Conservation (phyloP, 2,113 vertebrate genomes). For the Miniopterus natalensis region DNA sequence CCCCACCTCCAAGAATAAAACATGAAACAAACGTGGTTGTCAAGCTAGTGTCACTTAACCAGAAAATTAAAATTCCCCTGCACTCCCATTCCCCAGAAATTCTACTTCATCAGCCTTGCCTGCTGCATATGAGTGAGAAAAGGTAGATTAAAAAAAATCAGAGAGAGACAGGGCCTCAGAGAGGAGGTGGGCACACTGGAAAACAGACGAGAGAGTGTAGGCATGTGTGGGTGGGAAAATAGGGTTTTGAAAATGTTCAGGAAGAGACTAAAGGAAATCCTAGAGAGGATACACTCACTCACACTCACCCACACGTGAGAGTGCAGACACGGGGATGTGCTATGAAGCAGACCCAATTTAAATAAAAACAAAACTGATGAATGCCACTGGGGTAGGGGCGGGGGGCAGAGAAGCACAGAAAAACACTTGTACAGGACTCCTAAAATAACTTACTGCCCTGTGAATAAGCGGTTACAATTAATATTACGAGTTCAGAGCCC, state of each 20-base stretch:
- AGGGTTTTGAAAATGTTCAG: constrained; percentile 70
- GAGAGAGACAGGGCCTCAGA: constrained; percentile 12
- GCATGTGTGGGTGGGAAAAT: constrained; percentile 66
- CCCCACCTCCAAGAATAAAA: background rate
- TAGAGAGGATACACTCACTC: constrained; percentile 61
- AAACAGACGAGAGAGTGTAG: constrained; percentile 59
- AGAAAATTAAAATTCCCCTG: constrained; percentile 64
- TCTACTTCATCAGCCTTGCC: constrained; percentile 9
- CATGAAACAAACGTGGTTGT: constrained; percentile 54
- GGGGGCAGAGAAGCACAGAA: background rate
- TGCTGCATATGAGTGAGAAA: background rate
- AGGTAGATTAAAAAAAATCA: background rate
- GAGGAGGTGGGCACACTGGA: background rate
- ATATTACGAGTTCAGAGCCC: background rate
- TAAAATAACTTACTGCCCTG: background rate
- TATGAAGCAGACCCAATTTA: background rate
- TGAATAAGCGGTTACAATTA: background rate
- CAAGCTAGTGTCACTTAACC: constrained; percentile 53
- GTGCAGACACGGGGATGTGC: constrained; percentile 26
- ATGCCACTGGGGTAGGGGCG: background rate
- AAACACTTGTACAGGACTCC: background rate
- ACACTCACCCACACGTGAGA: background rate
- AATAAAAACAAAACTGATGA: background rate
- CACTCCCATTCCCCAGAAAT: background rate
- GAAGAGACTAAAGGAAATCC: constrained; percentile 75